phyloP scores from a whole-genome alignment of 2,113 vertebrate species.

The Cochlearius cochlearius region DNA sequence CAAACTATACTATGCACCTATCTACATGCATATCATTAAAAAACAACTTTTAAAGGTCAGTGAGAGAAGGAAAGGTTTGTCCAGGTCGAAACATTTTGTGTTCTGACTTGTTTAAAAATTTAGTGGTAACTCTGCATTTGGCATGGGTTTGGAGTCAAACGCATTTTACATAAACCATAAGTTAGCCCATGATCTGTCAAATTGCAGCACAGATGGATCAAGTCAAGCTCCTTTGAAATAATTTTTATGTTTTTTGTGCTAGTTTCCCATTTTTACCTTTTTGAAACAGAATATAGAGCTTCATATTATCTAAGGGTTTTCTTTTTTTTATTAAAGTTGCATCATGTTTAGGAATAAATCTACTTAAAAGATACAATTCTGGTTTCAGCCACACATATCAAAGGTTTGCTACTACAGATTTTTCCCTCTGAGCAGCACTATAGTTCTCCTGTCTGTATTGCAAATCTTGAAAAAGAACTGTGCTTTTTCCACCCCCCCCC shows the following conservation, averaged over 20 bases:
- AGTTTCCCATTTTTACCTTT: not conserved
- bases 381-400: not conserved
- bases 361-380: not conserved
- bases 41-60: not conserved
- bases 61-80: not conserved
- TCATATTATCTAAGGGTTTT: not conserved
- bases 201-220: not conserved
- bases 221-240: not conserved
- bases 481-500: no score
- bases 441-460: not conserved
- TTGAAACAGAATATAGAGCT: not conserved
- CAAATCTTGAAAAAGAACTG: not conserved
- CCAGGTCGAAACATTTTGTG: not conserved
- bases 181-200: not conserved
- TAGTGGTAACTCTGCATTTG: not conserved
- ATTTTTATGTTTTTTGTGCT: not conserved
- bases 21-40: not conserved
- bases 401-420: not conserved
- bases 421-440: not conserved
- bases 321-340: not conserved
- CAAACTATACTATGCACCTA: not conserved
- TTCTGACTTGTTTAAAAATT: not conserved
- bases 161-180: not conserved
- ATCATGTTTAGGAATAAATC: not conserved
- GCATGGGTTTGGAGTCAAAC: not conserved